Evolutionary conservation across 2,797 vertebrate species (phyloP).

Genomic region (Botia kubotai): DNA sequence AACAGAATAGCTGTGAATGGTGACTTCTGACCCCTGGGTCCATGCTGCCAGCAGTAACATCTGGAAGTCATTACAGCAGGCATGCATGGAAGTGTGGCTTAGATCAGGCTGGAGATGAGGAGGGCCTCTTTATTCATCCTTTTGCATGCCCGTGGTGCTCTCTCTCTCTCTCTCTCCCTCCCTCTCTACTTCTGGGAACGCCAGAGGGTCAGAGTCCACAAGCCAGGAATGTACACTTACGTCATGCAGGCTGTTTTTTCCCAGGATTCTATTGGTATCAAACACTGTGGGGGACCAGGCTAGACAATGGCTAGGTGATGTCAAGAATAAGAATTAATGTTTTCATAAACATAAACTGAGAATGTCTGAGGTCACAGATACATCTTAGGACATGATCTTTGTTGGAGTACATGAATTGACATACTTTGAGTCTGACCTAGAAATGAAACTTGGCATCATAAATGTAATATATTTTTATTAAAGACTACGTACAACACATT

Average conservation of each 20-base stretch:
- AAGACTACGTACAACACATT: background rate
- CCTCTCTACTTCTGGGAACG: conserved; percentile 40
- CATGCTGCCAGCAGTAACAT: conserved; percentile 57
- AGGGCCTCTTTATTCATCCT: conserved; percentile 19
- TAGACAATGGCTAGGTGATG: conserved; percentile 36
- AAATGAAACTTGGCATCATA: no score
- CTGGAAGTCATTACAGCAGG: conserved; percentile 73
- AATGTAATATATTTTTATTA: no score
- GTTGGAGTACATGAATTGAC: no score
- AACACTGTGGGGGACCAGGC: conserved; percentile 18
- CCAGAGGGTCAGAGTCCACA: conserved; percentile 72
- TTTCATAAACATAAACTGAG: conserved; percentile 9
- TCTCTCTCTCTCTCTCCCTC: conserved; percentile 16
- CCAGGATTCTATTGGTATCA: conserved; percentile 66
- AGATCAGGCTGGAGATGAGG: conserved; percentile 62
- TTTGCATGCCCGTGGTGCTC: conserved; percentile 13
- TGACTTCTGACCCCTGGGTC: conserved; percentile 47
- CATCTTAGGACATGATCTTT: no score
- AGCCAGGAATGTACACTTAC: conserved; percentile 66
- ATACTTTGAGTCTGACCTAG: no score
- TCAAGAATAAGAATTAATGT: conserved; percentile 27
- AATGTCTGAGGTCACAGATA: background rate
- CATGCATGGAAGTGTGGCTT: conserved; percentile 69
- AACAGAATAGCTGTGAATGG: conserved; percentile 31
- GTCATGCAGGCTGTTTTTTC: conserved; percentile 66